Conservation (phyloP, 2,888 invertebrate genomes). For the Heliconius hortense region DNA sequence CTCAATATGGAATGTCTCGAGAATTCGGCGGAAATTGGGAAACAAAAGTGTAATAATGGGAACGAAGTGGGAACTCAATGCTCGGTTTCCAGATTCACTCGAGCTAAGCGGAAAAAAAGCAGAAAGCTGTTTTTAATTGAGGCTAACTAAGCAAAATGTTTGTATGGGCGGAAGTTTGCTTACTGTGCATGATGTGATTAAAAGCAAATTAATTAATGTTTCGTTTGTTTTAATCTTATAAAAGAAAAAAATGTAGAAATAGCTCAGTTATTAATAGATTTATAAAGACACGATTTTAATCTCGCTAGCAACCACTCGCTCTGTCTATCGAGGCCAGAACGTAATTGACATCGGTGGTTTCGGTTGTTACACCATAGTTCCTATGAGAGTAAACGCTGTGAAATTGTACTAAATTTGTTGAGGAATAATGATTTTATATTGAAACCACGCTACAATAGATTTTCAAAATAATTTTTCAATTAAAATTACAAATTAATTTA, state of each 20-base stretch:
- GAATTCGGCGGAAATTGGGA: too few relatives aligned
- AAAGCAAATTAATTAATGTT: too few relatives aligned
- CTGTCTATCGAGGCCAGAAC: background rate
- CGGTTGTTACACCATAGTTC: background rate
- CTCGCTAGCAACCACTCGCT: background rate
- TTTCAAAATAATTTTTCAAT: background rate
- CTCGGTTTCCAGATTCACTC: too few relatives aligned
- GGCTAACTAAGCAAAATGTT: too few relatives aligned
- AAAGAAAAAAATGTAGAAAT: background rate
- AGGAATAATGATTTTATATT: background rate
- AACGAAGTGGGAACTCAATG: too few relatives aligned
- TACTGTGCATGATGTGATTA: too few relatives aligned
- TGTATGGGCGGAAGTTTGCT: too few relatives aligned
- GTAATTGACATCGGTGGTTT: constrained; percentile 15
- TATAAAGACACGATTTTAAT: background rate
- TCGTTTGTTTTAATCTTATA: background rate
- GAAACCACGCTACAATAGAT: background rate
- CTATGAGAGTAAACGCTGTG: background rate
- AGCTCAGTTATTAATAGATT: background rate
- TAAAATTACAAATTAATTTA: background rate
- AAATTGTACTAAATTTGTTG: background rate
- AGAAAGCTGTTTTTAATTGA: too few relatives aligned
- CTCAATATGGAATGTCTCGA: too few relatives aligned
- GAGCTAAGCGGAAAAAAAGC: too few relatives aligned
- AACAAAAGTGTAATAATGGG: too few relatives aligned